A percentile compares a stretch with the other conserved stretches of the same genome.
Evolutionary conservation across 2,113 vertebrate species (phyloP).

Genomic region (Myotis yumanensis): DNA sequence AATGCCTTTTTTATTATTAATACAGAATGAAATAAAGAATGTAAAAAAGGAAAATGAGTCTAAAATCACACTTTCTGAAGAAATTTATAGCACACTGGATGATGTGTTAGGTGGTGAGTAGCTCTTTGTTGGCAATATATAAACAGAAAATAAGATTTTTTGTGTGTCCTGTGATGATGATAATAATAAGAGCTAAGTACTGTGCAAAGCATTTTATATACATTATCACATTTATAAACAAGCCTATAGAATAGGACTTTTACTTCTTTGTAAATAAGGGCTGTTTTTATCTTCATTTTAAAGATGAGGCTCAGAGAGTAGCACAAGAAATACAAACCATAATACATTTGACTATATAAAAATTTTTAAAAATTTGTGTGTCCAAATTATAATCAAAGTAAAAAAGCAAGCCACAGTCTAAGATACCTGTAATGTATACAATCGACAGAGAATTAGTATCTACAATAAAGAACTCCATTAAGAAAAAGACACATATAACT

Average conservation of each 20-base stretch:
- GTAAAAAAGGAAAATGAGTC: slow-evolving; percentile 39
- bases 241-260: not conserved
- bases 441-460: not conserved
- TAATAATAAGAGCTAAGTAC: not conserved
- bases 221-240: not conserved
- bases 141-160: slow-evolving; percentile 18
- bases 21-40: slow-evolving; percentile 61
- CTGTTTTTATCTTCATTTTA: slow-evolving; percentile 20
- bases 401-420: not conserved
- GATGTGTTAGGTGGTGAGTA: slow-evolving; percentile 57
- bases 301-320: not conserved
- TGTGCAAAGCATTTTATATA: not conserved
- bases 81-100: slow-evolving; percentile 49
- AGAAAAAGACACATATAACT: not conserved
- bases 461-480: not conserved
- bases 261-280: not conserved
- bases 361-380: not conserved
- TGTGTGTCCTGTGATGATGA: not conserved
- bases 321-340: not conserved
- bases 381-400: not conserved
- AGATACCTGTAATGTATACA: not conserved
- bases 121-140: not conserved
- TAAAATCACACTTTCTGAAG: slow-evolving; percentile 50
- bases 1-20: slow-evolving; percentile 40
- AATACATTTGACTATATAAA: not conserved